Evolutionary conservation across 2,113 vertebrate species (phyloP).

Genomic region (Edolisoma coerulescens): DNA sequence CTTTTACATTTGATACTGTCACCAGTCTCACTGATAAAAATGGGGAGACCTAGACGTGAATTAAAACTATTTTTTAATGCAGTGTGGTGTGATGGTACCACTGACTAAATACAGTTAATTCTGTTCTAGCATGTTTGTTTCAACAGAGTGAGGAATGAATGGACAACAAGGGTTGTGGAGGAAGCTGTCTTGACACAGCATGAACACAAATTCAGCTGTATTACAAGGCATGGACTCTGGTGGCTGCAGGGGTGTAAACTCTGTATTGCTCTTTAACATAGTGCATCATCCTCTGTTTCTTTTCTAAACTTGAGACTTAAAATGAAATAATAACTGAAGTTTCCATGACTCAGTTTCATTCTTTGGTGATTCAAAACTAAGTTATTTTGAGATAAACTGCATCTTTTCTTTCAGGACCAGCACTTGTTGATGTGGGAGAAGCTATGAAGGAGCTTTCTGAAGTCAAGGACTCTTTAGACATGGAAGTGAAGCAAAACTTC

Average conservation of each 20-base stretch:
- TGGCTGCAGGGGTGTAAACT: background rate
- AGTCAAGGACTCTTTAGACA: constrained; percentile 96
- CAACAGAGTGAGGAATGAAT: background rate
- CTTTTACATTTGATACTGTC: background rate
- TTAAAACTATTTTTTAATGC: background rate
- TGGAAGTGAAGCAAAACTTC: constrained; percentile 99
- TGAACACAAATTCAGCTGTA: background rate
- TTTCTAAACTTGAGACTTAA: background rate
- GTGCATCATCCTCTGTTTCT: background rate
- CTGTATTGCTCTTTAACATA: background rate
- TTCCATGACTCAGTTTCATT: background rate
- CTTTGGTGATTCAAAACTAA: background rate
- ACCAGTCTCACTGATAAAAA: background rate
- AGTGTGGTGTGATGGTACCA: background rate
- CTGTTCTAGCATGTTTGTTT: background rate
- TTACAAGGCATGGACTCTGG: background rate
- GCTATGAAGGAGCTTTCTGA: constrained; percentile 93
- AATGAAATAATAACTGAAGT: background rate
- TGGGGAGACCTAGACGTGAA: background rate
- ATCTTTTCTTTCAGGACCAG: constrained; percentile 75
- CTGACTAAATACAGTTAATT: background rate
- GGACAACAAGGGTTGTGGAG: accelerated
- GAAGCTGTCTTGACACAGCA: background rate
- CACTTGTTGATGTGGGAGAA: constrained; percentile 90
- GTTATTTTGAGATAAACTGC: background rate